Evolutionary conservation across 2,113 vertebrate genomes (phyloP).

Genomic region (Prunella himalayana): DNA sequence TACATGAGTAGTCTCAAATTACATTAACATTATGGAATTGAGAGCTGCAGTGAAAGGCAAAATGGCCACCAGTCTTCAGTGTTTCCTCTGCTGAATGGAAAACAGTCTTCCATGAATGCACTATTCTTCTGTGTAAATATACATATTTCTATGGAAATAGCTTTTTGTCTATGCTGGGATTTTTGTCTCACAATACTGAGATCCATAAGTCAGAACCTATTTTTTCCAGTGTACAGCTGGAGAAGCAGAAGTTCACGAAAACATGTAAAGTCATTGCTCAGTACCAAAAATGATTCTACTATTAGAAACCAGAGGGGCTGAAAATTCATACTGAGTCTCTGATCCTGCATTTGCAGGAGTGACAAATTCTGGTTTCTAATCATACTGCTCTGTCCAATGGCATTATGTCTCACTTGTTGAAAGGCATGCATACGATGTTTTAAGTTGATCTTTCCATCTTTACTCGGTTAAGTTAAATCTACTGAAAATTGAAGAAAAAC

Average conservation of each 20-base stretch:
- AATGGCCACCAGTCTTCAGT: background rate
- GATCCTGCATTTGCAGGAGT: background rate
- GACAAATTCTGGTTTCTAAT: background rate
- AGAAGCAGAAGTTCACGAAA: background rate
- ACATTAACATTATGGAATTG: background rate
- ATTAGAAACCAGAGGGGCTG: background rate
- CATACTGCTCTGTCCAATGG: background rate
- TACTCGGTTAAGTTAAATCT: background rate
- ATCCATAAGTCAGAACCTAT: background rate
- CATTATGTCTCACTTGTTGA: background rate
- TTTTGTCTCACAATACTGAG: background rate
- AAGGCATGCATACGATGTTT: background rate
- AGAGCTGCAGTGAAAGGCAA: background rate
- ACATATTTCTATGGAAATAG: background rate
- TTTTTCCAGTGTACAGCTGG: background rate
- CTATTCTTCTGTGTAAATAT: background rate
- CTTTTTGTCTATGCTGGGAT: background rate
- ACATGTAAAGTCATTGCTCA: background rate
- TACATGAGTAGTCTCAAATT: background rate
- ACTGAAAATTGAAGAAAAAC: background rate
- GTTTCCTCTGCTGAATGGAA: background rate
- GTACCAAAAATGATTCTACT: background rate
- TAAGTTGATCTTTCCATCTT: background rate
- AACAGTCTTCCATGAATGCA: accelerated
- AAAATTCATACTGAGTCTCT: background rate